Percentiles rank a stretch among this genome's conserved stretches.
These are phyloP conservation scores for Morus bassanus DNA, from an alignment of 2,797 vertebrate genomes.

Conservation along the genomic window DNA sequence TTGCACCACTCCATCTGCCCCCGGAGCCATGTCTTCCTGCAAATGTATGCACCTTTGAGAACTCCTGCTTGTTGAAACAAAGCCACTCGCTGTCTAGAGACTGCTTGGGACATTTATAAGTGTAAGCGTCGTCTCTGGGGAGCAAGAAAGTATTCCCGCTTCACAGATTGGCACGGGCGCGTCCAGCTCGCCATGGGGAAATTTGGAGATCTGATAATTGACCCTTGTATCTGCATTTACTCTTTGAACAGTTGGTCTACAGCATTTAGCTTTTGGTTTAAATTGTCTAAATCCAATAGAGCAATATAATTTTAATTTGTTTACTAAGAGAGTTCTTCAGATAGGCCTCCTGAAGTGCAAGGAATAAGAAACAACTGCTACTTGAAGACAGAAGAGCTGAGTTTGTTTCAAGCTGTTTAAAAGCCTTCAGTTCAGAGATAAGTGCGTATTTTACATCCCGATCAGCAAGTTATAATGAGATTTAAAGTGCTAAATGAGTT, in stretches of 20 bases:
- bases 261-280: background rate
- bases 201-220: background rate
- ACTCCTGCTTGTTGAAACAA: background rate
- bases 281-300: background rate
- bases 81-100: background rate
- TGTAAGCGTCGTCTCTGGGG: background rate
- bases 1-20: background rate
- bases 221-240: background rate
- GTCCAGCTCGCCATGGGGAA: background rate
- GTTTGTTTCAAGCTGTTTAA: conserved; percentile 14
- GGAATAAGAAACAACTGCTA: background rate
- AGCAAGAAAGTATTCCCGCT: background rate
- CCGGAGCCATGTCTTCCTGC: background rate
- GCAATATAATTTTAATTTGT: background rate
- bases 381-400: background rate
- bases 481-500: background rate
- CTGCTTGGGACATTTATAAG: background rate
- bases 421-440: background rate
- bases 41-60: background rate
- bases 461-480: conserved; percentile 4
- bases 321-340: background rate
- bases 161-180: background rate
- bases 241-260: background rate
- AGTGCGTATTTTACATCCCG: background rate
- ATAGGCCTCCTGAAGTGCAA: background rate